Base-by-base conservation (phyloP, 2,797 vertebrate species). In the Malacoctenus gilli region DNA sequence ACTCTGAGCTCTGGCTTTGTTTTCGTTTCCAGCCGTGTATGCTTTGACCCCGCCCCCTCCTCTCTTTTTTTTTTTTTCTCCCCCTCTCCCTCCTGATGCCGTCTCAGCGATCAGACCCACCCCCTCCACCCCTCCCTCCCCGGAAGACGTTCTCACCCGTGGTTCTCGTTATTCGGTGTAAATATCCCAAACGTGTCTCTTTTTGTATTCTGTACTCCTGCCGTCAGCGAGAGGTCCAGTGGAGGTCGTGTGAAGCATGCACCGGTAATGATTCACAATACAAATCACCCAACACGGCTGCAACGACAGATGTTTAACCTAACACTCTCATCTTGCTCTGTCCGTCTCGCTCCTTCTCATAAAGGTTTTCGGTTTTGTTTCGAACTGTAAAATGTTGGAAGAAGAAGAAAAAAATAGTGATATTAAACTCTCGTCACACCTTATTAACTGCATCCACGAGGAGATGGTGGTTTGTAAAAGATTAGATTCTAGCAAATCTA, bases 121-220 rank as follows among this genome's bases (percentile, higher is more conserved):
- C n/a, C n/a, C n/a, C n/a, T n/a, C n/a, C n/a, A n/a, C 30, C 43
- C 8, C 31, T 14, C 22, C 30, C 23, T 23, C 41, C 20, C 44
- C 21, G 30, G 46, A 44, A 75, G 25, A 52, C 48, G 1, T 57
- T 60, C 36, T 39, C 65, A 61, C 47, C 63, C 60, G 66, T 82
- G 68, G 52, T 81, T 58, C 64, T 78, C 65, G 59, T 77, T 75
- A 78, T 83, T 85, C 76, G 48, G 40, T 89, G 86, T 88, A 88
- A 84, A 88, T 87, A 86, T 83, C 64, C 73, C 49, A 75, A 69
- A 69, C 66, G 68, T 83, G 79, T 87, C 59, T 82, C 44, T 75
- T 82, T 84, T 86, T 75, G 54, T 68, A 64, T 63, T 44, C 48
- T 58, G 55, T 81, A 73, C 70, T 68, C 72, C 62, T 77, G 68